Percentiles rank a stretch among this genome's conserved stretches.
These are phyloP conservation scores for Myotis daubentonii DNA, from an alignment of 2,797 vertebrate species.

Conservation along the genomic window DNA sequence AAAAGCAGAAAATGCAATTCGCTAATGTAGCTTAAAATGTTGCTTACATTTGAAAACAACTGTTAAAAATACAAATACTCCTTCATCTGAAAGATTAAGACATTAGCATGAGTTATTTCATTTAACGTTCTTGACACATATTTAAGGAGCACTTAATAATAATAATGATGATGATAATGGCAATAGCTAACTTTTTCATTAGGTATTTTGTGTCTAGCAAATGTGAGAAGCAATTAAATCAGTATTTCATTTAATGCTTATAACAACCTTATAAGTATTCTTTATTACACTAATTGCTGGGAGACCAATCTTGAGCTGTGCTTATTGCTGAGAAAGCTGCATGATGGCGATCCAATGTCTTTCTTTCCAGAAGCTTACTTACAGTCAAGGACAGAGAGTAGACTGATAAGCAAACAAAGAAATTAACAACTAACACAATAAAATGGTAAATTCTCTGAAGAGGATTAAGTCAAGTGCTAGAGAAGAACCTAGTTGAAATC, in stretches of 20 bases:
- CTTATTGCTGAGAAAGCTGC: not conserved
- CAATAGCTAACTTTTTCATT: not conserved
- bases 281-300: not conserved
- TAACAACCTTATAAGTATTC: not conserved
- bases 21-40: not conserved
- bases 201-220: not conserved
- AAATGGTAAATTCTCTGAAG: not conserved
- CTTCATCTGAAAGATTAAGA: not conserved
- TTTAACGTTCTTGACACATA: not conserved
- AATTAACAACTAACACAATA: not conserved
- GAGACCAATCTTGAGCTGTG: not conserved
- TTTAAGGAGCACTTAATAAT: not conserved
- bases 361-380: not conserved
- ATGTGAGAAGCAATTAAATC: not conserved
- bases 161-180: not conserved
- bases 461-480: not conserved
- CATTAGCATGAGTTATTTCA: not conserved
- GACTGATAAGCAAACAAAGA: not conserved
- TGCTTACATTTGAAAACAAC: not conserved
- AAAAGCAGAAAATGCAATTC: not conserved
- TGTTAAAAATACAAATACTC: not conserved
- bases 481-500: not conserved
- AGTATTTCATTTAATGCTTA: not conserved
- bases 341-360: not conserved
- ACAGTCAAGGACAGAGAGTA: not conserved